Percentiles rank a stretch among this genome's conserved stretches.
Conservation (phyloP, 1,140 invertebrate species). For the Pinna nobilis region DNA sequence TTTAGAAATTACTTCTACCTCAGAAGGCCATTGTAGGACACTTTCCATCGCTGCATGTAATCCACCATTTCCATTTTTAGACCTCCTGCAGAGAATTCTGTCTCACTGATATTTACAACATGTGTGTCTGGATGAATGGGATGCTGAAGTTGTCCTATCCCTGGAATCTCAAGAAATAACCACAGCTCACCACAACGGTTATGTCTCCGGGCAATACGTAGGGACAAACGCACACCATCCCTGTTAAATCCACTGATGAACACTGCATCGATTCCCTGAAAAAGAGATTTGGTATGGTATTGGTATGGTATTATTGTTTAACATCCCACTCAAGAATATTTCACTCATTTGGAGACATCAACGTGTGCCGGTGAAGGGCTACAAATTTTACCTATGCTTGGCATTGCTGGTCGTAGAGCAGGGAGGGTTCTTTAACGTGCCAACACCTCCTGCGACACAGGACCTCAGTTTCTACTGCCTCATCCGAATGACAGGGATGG, state of each 20-base stretch:
- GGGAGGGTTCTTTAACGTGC: too few relatives aligned
- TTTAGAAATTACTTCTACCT: slow-evolving; percentile 53
- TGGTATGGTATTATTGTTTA: too few relatives aligned
- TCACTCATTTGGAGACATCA: too few relatives aligned
- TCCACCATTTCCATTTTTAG: slow-evolving; percentile 79
- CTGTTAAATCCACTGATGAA: slow-evolving; percentile 57
- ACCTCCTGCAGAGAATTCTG: slow-evolving; percentile 77
- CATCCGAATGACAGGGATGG: too few relatives aligned
- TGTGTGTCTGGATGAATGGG: slow-evolving; percentile 75
- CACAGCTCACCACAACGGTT: slow-evolving; percentile 57
- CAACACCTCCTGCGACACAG: too few relatives aligned
- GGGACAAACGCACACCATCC: slow-evolving; percentile 48
- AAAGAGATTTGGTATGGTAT: too few relatives aligned
- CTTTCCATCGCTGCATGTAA: slow-evolving; percentile 76
- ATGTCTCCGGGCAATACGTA: slow-evolving; percentile 48
- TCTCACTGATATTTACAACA: slow-evolving; percentile 61
- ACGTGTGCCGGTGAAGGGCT: too few relatives aligned
- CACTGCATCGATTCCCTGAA: slow-evolving; percentile 59
- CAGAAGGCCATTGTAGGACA: slow-evolving; percentile 80
- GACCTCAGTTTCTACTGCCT: too few relatives aligned
- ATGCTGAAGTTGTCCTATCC: slow-evolving; percentile 54
- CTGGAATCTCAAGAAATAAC: slow-evolving; percentile 57
- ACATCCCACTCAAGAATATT: too few relatives aligned
- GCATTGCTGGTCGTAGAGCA: too few relatives aligned
- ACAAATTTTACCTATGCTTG: too few relatives aligned